phyloP scores from a whole-genome alignment of 2,888 invertebrate species.

The Morpho helenor region DNA sequence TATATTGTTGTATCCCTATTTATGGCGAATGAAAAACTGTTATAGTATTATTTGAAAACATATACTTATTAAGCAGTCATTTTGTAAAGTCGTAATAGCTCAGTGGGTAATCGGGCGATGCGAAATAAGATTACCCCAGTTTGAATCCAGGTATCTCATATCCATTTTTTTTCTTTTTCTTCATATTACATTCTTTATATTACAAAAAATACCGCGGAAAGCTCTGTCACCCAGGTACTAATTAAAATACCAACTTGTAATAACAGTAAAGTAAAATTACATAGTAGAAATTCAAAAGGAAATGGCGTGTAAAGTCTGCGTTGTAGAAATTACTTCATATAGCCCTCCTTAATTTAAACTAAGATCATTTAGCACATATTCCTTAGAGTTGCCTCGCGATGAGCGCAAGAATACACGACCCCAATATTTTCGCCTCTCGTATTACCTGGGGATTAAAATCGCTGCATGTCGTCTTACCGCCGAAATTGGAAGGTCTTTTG shows the following conservation, averaged over 20 bases:
- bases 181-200: too few relatives aligned
- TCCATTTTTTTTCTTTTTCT: too few relatives aligned
- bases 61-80: too few relatives aligned
- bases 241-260: background rate
- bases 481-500: conserved; percentile 1
- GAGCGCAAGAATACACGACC: conserved; percentile 16
- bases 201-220: too few relatives aligned
- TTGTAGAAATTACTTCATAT: conserved; percentile 10
- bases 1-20: too few relatives aligned
- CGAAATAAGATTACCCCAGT: too few relatives aligned
- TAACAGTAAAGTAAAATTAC: conserved; percentile 2
- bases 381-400: conserved; percentile 8
- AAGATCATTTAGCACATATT: conserved; percentile 11
- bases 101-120: too few relatives aligned
- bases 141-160: too few relatives aligned
- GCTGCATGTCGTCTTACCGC: conserved; percentile 1
- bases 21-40: too few relatives aligned
- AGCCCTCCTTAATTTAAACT: conserved; percentile 17
- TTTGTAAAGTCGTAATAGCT: too few relatives aligned
- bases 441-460: conserved; percentile 16
- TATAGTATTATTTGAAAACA: too few relatives aligned
- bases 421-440: conserved; percentile 17
- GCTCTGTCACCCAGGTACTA: background rate
- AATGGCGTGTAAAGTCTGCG: conserved; percentile 1
- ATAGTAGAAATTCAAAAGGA: conserved; percentile 4